These are phyloP conservation scores for Empis stercorea DNA, from an alignment of 2,888 invertebrate species.

Conservation along the genomic window DNA sequence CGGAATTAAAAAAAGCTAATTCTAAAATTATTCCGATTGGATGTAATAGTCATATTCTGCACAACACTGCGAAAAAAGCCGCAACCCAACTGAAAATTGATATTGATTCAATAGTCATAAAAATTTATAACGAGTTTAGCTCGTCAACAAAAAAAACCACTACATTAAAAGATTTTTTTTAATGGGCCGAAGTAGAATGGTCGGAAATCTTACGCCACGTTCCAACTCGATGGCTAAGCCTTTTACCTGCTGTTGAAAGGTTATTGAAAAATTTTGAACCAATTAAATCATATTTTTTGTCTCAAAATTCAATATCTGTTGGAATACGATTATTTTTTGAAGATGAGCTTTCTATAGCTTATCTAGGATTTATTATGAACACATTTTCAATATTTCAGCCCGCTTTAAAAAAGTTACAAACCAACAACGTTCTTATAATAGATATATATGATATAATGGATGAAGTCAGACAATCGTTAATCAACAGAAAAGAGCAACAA, in stretches of 20 bases:
- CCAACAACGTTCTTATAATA: neutral
- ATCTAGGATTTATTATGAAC: conserved; percentile 5
- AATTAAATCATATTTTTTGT: conserved; percentile 6
- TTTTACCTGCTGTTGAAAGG: conserved; percentile 5
- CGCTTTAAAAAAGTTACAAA: conserved; percentile 3
- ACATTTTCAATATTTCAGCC: conserved; percentile 2
- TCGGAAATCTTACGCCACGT: neutral
- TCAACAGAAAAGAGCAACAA: conserved; percentile 1
- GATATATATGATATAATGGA: conserved; percentile 4
- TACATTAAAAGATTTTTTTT: conserved; percentile 4
- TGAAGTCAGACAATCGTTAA: conserved; percentile 1
- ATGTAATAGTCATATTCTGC: conserved; percentile 2
- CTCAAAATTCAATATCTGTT: conserved; percentile 1
- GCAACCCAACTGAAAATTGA: conserved; percentile 1
- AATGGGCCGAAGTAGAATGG: neutral
- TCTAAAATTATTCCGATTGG: conserved; percentile 1
- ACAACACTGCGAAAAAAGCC: conserved; percentile 6
- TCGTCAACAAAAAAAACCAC: conserved; percentile 5
- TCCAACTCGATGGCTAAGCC: conserved; percentile 5
- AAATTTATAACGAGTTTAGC: conserved; percentile 6
- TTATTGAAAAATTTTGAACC: conserved; percentile 4
- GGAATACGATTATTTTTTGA: conserved; percentile 3
- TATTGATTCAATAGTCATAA: conserved; percentile 5
- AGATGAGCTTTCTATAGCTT: conserved; percentile 3
- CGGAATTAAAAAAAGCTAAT: conserved; percentile 3